Evolutionary conservation across 2,888 invertebrate species (phyloP), one percentile per base, ranked within the genome.

Genomic region (Entomobrya multifasciata): DNA sequence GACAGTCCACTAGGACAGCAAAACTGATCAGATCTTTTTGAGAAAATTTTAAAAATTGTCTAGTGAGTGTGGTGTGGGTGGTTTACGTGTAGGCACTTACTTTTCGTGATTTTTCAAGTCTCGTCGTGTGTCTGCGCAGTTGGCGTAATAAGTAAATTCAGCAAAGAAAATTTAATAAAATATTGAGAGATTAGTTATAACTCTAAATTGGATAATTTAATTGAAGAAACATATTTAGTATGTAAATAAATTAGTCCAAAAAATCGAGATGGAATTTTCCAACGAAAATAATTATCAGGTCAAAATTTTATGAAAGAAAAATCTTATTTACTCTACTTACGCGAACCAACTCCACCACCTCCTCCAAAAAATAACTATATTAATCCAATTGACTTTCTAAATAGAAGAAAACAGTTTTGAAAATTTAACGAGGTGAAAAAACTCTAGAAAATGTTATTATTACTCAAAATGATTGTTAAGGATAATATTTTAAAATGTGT

Each of bases 221-320:
- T n/a, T n/a, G n/a, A n/a, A n/a, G n/a, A n/a, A n/a, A n/a, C n/a
- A n/a, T n/a, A n/a, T n/a, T n/a, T n/a, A 67, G 67, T 4, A 47
- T 6, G 25, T 2, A 49, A 49, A 65, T 27, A 72, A 52, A 27
- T n/a, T 72, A 30, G 52, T 72, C n/a, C 17, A 27, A 49, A 72
- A 72, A 10, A 49, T 49, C 49, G 72, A 72, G 72, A 52, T 72
- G n/a, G 72, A 49, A 27, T n/a, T n/a, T 72, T 72, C 52, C n/a
- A 72, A 72, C 20, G 15, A 70, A 52, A 49, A 17, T 41, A 17
- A 72, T 44, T 44, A 49, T 72, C 70, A 49, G 52, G 8, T n/a
- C n/a, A n/a, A n/a, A n/a, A n/a, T n/a, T 30, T 72, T n/a, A 47
- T 10, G 47, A 72, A n/a, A n/a, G n/a, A n/a, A n/a, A n/a, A 30